A percentile compares a stretch with the other conserved stretches of the same genome.
These are phyloP conservation scores for Aquatica leii DNA, from an alignment of 2,888 invertebrate genomes.

Conservation along the genomic window DNA sequence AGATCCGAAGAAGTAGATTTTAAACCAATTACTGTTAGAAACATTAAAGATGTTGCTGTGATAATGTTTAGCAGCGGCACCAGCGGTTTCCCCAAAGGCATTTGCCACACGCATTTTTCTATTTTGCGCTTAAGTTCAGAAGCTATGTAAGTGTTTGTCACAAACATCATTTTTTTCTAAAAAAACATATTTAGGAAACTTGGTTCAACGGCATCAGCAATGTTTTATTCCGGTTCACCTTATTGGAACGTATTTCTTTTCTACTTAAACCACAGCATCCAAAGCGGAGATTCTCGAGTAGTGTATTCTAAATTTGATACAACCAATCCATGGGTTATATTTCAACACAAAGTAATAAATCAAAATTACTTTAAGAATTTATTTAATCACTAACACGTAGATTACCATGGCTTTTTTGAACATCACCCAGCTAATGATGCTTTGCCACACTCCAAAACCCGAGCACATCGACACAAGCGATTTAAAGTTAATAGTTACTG, in stretches of 20 bases:
- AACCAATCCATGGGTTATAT: not conserved
- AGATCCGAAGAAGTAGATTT: slow-evolving; percentile 34
- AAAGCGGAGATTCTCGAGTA: slow-evolving; percentile 42
- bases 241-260: not conserved
- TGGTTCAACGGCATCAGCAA: not conserved
- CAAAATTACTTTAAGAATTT: too few species aligned
- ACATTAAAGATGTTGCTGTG: slow-evolving; percentile 31
- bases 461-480: not conserved
- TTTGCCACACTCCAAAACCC: not conserved
- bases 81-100: slow-evolving; percentile 55
- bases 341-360: not conserved
- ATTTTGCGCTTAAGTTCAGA: not conserved
- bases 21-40: slow-evolving; percentile 24
- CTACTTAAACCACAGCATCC: not conserved
- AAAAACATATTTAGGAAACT: not conserved
- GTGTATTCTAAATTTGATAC: slow-evolving; percentile 38
- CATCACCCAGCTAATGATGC: not conserved
- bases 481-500: not conserved
- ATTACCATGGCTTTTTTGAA: not conserved
- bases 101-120: slow-evolving; percentile 46
- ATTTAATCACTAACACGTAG: not conserved
- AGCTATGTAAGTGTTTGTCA: not conserved
- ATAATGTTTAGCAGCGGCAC: slow-evolving; percentile 49
- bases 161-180: too few species aligned
- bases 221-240: not conserved